These are phyloP conservation scores for Gymnothorax reevesii DNA, from an alignment of 2,797 vertebrate genomes.

Conservation along the genomic window DNA sequence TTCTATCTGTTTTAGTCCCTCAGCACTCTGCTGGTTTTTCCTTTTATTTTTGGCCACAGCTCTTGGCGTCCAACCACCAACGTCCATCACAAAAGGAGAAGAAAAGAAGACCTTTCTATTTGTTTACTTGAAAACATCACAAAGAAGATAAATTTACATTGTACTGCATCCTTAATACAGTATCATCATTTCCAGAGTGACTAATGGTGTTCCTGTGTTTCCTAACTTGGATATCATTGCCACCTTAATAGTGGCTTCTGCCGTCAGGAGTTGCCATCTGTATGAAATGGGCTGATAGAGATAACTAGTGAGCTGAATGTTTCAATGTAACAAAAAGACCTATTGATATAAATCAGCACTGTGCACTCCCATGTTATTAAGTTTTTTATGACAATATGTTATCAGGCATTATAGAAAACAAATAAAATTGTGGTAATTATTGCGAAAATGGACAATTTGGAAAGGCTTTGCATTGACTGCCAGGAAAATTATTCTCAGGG, in stretches of 20 bases:
- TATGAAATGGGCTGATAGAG: neutral
- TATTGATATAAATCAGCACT: neutral
- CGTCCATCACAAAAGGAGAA: no score
- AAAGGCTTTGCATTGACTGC: neutral
- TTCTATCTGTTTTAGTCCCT: no score
- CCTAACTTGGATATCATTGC: neutral
- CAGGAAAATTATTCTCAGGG: conserved; percentile 7
- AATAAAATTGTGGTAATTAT: conserved; percentile 7
- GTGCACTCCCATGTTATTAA: neutral
- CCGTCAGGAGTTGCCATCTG: neutral
- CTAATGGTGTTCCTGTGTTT: neutral
- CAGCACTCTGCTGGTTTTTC: no score
- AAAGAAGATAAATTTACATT: no score
- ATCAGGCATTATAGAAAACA: conserved; percentile 9
- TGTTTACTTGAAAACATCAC: no score
- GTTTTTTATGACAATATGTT: no score
- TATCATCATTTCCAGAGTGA: no score
- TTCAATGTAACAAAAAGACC: conserved; percentile 16
- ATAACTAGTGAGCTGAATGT: conserved; percentile 1
- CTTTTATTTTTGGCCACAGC: no score
- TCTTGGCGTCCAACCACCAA: no score
- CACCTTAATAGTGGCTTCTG: neutral
- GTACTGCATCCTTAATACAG: no score
- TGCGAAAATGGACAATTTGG: neutral
- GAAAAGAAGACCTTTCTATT: no score